Conservation (phyloP, 2,113 vertebrate species). For the Haemorhous mexicanus region DNA sequence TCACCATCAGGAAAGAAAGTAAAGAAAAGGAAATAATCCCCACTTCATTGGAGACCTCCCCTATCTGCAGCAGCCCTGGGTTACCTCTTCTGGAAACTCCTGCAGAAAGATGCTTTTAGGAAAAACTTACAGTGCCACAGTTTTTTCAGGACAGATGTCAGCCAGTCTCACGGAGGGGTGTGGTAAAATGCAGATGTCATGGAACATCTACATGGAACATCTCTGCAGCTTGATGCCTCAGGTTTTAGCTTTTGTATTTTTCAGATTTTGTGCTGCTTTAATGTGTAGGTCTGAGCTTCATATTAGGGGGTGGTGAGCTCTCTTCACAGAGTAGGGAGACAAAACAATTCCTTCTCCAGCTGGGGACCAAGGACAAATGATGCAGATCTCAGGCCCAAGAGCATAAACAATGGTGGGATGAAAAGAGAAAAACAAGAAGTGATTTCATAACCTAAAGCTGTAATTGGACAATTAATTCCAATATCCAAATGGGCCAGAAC, state of each 20-base stretch:
- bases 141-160: background rate
- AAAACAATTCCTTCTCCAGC: background rate
- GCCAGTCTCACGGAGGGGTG: fast-evolving
- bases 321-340: background rate
- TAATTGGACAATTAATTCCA: background rate
- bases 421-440: background rate
- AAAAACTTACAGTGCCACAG: background rate
- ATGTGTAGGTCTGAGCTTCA: background rate
- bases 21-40: background rate
- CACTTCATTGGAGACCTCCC: background rate
- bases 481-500: background rate
- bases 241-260: background rate
- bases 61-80: background rate
- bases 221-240: background rate
- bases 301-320: background rate
- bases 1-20: background rate
- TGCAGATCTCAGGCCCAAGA: background rate
- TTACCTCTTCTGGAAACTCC: background rate
- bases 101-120: background rate
- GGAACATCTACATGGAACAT: background rate
- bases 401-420: background rate
- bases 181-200: background rate
- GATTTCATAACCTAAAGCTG: background rate
- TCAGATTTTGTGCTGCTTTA: background rate
- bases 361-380: background rate